A percentile compares a stretch with the other conserved stretches of the same genome.
These are phyloP conservation scores for Pollimyrus isidori DNA, from an alignment of 2,113 vertebrate genomes.

Conservation along the genomic window DNA sequence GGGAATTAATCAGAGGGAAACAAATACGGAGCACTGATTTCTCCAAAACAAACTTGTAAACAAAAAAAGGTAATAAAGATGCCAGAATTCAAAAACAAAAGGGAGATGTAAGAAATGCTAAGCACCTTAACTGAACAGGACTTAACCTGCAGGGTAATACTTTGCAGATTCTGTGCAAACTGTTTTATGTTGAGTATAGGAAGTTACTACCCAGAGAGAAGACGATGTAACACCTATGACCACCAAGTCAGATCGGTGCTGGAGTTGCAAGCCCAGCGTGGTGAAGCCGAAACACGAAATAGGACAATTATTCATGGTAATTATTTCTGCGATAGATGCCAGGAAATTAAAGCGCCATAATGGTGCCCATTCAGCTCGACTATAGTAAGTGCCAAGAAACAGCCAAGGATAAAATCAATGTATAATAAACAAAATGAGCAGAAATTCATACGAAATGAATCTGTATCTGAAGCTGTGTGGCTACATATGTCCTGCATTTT, in stretches of 20 bases:
- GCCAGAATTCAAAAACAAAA: background rate
- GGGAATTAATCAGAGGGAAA: background rate
- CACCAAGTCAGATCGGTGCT: background rate
- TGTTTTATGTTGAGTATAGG: background rate
- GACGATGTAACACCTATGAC: background rate
- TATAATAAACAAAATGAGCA: background rate
- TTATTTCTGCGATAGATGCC: background rate
- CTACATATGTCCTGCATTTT: background rate
- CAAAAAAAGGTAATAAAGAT: background rate
- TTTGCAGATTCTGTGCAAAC: background rate
- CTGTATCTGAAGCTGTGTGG: too few relatives aligned
- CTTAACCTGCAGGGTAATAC: background rate
- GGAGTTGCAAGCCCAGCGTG: background rate
- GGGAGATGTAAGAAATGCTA: background rate
- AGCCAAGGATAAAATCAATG: background rate
- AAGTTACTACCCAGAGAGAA: background rate
- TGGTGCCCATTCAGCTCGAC: background rate
- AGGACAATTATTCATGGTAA: background rate
- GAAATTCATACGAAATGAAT: background rate
- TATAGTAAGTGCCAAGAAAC: background rate
- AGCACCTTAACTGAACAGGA: background rate
- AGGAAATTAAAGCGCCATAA: background rate
- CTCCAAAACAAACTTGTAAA: background rate
- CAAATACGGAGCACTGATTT: background rate
- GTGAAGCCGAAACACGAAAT: background rate